A percentile compares a stretch with the other conserved stretches of the same genome.
These are phyloP conservation scores for Brachyistius frenatus DNA, from an alignment of 2,113 vertebrate genomes.

Conservation along the genomic window DNA sequence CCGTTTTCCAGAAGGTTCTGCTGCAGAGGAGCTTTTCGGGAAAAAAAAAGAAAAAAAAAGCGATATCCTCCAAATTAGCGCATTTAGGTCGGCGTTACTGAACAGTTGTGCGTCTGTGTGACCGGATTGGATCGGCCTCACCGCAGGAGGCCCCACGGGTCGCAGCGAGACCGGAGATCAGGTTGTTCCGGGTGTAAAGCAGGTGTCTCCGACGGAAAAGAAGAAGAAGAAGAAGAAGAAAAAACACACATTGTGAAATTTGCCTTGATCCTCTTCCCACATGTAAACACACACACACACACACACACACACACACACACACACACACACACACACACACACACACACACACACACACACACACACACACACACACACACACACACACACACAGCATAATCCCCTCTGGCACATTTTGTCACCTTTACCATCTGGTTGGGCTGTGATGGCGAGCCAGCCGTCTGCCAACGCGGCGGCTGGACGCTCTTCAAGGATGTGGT, in stretches of 20 bases:
- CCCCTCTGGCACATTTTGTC: conserved; percentile 41
- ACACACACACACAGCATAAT: conserved; percentile 36
- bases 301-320: conserved; percentile 6
- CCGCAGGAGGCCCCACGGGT: conserved; percentile 19
- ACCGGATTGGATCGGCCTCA: conserved; percentile 17
- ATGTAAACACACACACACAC: conserved; percentile 3
- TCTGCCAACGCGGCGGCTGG: conserved; percentile 49
- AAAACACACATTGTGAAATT: conserved; percentile 5
- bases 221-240: not conserved
- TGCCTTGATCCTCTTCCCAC: not conserved
- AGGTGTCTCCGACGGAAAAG: conserved; percentile 6
- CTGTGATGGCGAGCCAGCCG: conserved; percentile 47
- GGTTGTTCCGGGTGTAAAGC: conserved; percentile 1
- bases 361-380: conserved; percentile 1
- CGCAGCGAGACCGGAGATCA: not conserved
- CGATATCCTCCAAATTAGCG: not conserved
- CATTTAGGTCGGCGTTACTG: conserved; percentile 5
- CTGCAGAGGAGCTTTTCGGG: conserved; percentile 2
- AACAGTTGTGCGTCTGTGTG: not conserved
- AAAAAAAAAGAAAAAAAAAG: not conserved
- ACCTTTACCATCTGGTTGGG: conserved; percentile 65
- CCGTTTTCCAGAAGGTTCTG: too few relatives aligned
- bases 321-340: not conserved
- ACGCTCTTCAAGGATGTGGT: conserved; percentile 39
- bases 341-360: not conserved